Evolutionary conservation across 2,888 invertebrate species (phyloP).

Genomic region (Phlogophora meticulosa): DNA sequence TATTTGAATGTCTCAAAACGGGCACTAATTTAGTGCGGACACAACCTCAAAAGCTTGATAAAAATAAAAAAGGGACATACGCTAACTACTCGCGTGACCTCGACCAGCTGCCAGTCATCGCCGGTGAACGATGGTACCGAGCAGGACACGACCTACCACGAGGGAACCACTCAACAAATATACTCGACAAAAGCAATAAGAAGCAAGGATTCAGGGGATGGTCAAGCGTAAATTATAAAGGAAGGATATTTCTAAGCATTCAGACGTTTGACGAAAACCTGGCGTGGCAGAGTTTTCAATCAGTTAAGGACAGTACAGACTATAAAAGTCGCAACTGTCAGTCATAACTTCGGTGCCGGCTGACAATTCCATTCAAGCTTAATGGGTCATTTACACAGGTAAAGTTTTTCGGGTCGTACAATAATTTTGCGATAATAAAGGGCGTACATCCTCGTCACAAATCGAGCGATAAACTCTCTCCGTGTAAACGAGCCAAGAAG

Average conservation of each 20-base stretch:
- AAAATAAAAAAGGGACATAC: slow-evolving; percentile 77
- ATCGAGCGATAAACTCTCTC: too few species aligned
- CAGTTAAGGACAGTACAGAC: neutral
- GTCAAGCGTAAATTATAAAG: neutral
- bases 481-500: too few species aligned
- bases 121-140: slow-evolving; percentile 77
- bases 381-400: too few species aligned
- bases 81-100: slow-evolving; percentile 70
- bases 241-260: neutral
- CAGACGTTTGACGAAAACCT: neutral
- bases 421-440: too few species aligned
- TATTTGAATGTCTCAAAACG: too few species aligned
- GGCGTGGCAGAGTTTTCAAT: neutral
- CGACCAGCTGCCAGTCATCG: slow-evolving; percentile 85
- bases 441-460: too few species aligned
- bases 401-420: too few species aligned
- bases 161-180: slow-evolving; percentile 56
- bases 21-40: too few species aligned
- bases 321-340: neutral
- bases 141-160: slow-evolving; percentile 70
- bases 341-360: too few species aligned
- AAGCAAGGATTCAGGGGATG: slow-evolving; percentile 3
- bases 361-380: too few species aligned
- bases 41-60: slow-evolving; percentile 28
- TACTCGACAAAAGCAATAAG: slow-evolving; percentile 20